Evolutionary conservation across 2,797 vertebrate species (phyloP).

Genomic region (Peromyscus melanophrys): DNA sequence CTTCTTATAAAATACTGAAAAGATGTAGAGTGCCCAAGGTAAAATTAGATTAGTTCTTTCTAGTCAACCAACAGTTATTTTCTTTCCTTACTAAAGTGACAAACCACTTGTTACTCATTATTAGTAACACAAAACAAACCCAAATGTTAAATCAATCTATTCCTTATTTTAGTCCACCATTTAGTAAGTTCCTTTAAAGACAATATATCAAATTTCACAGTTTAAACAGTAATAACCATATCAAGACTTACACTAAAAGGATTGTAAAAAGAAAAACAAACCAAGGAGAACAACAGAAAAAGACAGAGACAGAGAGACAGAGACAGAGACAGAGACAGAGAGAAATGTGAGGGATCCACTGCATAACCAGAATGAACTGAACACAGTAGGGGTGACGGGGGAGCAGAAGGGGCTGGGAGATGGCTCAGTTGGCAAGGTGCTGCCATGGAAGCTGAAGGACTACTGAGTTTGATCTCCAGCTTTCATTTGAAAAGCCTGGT

Average conservation of each 20-base stretch:
- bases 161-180: slow-evolving; percentile 18
- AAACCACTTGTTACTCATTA: slow-evolving; percentile 9
- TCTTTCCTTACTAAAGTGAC: slow-evolving; percentile 2
- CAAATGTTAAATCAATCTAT: slow-evolving; percentile 47
- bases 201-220: background rate
- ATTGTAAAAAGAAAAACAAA: background rate
- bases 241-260: slow-evolving; percentile 30
- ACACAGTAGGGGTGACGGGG: background rate
- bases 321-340: too few relatives aligned
- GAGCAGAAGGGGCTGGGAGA: background rate
- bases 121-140: background rate
- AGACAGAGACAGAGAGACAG: too few relatives aligned
- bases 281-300: background rate
- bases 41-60: slow-evolving; percentile 61
- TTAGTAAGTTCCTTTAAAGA: slow-evolving; percentile 58
- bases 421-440: background rate
- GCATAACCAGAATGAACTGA: background rate
- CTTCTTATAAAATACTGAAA: slow-evolving; percentile 22
- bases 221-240: slow-evolving; percentile 42
- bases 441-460: background rate
- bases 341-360: background rate
- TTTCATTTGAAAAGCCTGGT: background rate
- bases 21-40: background rate
- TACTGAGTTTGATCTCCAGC: background rate
- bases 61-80: background rate